phyloP scores from a whole-genome alignment of 2,888 invertebrate genomes.

The Incurvaria masculella region DNA sequence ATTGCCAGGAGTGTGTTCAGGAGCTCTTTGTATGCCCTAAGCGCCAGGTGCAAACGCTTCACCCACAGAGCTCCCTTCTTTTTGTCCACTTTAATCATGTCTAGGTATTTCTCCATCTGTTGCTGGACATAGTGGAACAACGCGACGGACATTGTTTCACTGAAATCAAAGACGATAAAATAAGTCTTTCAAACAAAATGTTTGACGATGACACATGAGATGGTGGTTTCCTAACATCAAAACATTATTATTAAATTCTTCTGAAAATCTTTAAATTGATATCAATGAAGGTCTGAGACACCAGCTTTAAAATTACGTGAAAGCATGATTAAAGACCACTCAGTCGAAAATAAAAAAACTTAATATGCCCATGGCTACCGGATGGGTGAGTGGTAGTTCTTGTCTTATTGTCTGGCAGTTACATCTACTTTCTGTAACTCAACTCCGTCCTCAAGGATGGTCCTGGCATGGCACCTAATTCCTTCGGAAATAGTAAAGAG shows the following conservation, averaged over 20 bases:
- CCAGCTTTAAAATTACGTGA: no score
- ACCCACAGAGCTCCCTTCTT: constrained; percentile 82
- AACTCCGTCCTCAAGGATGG: constrained; percentile 5
- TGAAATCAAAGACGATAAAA: constrained; percentile 55
- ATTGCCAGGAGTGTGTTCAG: constrained; percentile 78
- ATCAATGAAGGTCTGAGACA: no score
- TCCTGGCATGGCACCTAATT: constrained; percentile 6
- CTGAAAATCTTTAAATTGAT: no score
- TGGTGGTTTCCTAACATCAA: no score
- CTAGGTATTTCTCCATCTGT: constrained; percentile 81
- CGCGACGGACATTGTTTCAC: constrained; percentile 89
- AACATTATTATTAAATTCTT: no score
- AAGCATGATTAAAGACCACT: no score
- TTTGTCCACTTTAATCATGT: constrained; percentile 84
- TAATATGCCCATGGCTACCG: background rate
- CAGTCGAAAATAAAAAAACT: constrained; percentile 2
- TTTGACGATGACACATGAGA: no score
- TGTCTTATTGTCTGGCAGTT: background rate
- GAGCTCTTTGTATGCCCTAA: constrained; percentile 80
- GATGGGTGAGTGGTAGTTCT: background rate
- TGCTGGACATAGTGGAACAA: constrained; percentile 95
- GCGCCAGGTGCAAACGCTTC: constrained; percentile 77
- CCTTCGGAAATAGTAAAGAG: background rate
- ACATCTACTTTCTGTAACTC: background rate
- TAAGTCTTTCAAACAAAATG: no score